Evolutionary conservation across 2,797 vertebrate species (phyloP).

Genomic region (Selene dorsalis): DNA sequence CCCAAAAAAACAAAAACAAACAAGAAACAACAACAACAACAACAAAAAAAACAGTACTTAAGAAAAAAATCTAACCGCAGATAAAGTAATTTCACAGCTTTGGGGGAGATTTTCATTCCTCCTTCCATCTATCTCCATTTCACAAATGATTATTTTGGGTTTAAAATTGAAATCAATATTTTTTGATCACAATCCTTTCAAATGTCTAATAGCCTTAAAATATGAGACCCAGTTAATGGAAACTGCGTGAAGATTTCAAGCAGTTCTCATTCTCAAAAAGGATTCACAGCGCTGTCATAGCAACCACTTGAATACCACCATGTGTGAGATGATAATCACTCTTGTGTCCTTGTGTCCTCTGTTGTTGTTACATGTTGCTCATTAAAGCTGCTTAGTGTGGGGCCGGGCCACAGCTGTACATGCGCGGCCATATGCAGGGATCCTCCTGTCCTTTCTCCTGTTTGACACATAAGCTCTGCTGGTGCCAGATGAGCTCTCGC

Average conservation of each 20-base stretch:
- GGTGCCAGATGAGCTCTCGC: constrained; percentile 82
- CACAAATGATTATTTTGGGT: background rate
- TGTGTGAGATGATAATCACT: constrained; percentile 70
- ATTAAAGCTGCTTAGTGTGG: constrained; percentile 79
- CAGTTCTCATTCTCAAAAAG: constrained; percentile 8
- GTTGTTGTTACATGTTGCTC: constrained; percentile 73
- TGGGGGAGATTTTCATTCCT: background rate
- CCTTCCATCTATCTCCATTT: background rate
- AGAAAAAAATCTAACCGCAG: too few relatives aligned
- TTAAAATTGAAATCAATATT: background rate
- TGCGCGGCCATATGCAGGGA: constrained; percentile 64
- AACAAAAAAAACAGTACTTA: too few relatives aligned
- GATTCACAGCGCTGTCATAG: constrained; percentile 28
- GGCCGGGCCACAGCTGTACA: constrained; percentile 74
- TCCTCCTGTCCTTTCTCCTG: constrained; percentile 72
- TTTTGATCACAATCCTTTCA: background rate
- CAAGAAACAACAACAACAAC: background rate
- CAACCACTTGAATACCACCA: constrained; percentile 41
- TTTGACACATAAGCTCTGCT: constrained; percentile 80
- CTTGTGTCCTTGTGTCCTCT: constrained; percentile 72
- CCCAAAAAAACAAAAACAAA: too few relatives aligned
- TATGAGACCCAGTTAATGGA: constrained; percentile 4
- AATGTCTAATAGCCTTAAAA: background rate
- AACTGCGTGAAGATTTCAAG: constrained; percentile 19
- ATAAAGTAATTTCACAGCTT: background rate